Conservation (phyloP, 2,888 invertebrate genomes). For the Drosophila merina region DNA sequence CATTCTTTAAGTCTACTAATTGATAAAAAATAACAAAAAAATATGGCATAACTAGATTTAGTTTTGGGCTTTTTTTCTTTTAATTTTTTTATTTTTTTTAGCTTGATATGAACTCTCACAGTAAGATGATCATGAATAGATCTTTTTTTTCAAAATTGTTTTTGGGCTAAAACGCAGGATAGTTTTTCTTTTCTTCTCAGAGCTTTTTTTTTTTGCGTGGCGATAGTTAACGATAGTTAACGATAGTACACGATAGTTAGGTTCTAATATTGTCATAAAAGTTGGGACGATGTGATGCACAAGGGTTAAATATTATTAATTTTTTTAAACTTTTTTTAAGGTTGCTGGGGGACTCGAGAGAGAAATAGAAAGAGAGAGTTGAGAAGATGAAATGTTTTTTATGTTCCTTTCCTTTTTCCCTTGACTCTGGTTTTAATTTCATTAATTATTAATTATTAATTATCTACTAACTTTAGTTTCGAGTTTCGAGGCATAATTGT, state of each 20-base stretch:
- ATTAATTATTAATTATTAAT: background rate
- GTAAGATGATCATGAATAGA: slow-evolving; percentile 51
- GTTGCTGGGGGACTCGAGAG: slow-evolving; percentile 20
- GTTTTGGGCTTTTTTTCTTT: slow-evolving; percentile 24
- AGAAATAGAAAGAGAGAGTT: slow-evolving; percentile 12
- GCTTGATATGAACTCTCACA: slow-evolving; percentile 78
- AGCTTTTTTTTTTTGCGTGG: slow-evolving; percentile 43
- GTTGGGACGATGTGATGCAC: slow-evolving; percentile 47
- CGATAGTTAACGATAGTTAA: slow-evolving; percentile 45
- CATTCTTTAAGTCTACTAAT: slow-evolving; percentile 61
- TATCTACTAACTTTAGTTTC: slow-evolving; percentile 40
- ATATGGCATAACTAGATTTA: slow-evolving; percentile 21
- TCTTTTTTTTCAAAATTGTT: slow-evolving; percentile 9
- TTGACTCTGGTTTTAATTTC: background rate
- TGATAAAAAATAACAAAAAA: slow-evolving; percentile 59
- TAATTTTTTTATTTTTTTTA: slow-evolving; percentile 19
- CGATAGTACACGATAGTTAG: slow-evolving; percentile 56
- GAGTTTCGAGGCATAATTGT: slow-evolving; percentile 37
- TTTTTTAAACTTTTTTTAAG: background rate
- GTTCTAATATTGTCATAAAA: slow-evolving; percentile 77
- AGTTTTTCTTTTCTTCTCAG: slow-evolving; percentile 7
- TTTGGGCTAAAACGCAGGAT: slow-evolving; percentile 34
- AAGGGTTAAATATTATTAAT: slow-evolving; percentile 3
- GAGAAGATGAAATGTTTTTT: slow-evolving; percentile 28
- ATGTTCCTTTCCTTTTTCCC: slow-evolving; percentile 23